phyloP scores from a whole-genome alignment of 2,797 vertebrate genomes.

The Tapirus indicus region DNA sequence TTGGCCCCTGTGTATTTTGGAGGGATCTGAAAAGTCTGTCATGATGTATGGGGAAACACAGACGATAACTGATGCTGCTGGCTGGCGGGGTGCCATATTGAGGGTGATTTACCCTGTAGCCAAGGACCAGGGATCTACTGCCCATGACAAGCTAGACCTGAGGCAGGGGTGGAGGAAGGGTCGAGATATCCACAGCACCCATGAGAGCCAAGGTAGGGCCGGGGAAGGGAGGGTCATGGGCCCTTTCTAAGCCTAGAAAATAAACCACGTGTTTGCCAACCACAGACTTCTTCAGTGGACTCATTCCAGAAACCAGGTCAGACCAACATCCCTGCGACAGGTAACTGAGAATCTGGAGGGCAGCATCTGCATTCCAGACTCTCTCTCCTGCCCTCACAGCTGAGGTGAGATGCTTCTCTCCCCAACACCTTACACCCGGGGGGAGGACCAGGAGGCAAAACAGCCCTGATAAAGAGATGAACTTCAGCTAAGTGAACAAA shows the following conservation, averaged over 20 bases:
- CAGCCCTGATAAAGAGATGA: background rate
- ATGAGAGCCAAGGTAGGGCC: background rate
- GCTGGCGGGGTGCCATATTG: background rate
- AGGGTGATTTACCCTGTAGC: background rate
- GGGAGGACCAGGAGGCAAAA: background rate
- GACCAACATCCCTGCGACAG: fast-evolving
- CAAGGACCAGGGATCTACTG: too few species aligned
- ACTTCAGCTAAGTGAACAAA: background rate
- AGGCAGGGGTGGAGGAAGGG: background rate
- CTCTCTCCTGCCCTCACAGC: background rate
- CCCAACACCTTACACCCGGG: fast-evolving
- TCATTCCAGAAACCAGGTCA: background rate
- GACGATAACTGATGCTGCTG: background rate
- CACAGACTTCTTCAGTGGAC: background rate
- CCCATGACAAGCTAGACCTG: background rate
- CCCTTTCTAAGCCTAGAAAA: background rate
- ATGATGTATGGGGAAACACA: background rate
- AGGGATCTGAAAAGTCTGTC: background rate
- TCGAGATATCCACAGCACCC: background rate
- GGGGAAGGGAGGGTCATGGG: background rate
- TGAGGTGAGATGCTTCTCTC: background rate
- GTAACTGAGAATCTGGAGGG: background rate
- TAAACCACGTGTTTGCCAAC: background rate
- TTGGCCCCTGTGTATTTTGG: background rate
- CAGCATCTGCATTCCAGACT: background rate